A percentile compares a stretch with the other conserved stretches of the same genome.
Conservation (phyloP, 2,797 vertebrate species). For the Ateles fusciceps region DNA sequence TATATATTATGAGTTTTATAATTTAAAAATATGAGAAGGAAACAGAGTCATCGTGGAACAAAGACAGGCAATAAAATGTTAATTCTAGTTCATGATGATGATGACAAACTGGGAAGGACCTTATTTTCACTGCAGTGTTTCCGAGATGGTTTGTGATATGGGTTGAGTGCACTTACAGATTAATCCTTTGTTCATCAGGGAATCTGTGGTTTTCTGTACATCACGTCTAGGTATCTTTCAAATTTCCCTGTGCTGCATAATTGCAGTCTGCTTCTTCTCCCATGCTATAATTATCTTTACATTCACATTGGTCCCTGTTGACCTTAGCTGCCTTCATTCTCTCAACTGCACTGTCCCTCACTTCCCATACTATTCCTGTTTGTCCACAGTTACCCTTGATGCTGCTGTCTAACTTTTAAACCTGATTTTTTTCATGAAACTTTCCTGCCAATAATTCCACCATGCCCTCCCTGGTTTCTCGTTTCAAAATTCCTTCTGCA, state of each 20-base stretch:
- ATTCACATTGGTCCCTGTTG: background rate
- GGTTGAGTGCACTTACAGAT: background rate
- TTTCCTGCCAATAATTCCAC: background rate
- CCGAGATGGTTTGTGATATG: background rate
- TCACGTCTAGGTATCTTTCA: background rate
- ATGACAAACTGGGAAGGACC: background rate
- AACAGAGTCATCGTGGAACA: background rate
- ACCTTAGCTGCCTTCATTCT: background rate
- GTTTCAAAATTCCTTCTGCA: background rate
- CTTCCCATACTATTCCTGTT: background rate
- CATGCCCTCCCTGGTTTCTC: background rate
- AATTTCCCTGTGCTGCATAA: background rate
- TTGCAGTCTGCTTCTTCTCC: background rate
- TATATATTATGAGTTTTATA: background rate
- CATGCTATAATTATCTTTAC: background rate
- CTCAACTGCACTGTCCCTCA: background rate
- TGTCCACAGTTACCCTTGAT: background rate
- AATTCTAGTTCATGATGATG: background rate
- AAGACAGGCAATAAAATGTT: background rate
- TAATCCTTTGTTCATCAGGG: background rate
- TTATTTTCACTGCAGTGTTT: background rate
- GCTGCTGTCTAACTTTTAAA: background rate
- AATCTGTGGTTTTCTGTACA: background rate
- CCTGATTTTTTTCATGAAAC: background rate
- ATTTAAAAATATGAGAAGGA: background rate